A percentile compares a stretch with the other conserved stretches of the same genome.
phyloP scores from a whole-genome alignment of 2,797 vertebrate species.

The Myotis vivesi region DNA sequence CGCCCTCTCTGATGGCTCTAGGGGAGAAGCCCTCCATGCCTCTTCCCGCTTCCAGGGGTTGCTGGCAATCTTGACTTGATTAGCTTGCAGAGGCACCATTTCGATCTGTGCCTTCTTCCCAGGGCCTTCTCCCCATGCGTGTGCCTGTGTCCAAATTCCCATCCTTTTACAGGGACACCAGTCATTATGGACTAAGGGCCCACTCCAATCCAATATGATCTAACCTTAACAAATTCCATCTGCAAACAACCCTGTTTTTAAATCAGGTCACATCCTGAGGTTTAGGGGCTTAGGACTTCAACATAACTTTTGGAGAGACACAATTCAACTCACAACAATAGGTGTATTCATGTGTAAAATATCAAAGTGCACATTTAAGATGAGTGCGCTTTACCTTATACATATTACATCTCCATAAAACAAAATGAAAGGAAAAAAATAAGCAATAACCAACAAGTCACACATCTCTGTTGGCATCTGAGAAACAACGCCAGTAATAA shows the following conservation, averaged over 20 bases:
- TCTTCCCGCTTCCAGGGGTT: not conserved
- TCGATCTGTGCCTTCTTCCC: not conserved
- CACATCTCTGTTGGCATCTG: not conserved
- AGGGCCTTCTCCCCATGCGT: not conserved
- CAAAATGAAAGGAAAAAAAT: not conserved
- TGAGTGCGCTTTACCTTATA: not conserved
- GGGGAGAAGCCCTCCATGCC: not conserved
- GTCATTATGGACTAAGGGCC: not conserved
- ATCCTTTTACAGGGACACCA: not conserved
- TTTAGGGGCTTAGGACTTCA: not conserved
- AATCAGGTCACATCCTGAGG: not conserved
- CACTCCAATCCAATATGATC: not conserved
- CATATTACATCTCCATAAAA: not conserved
- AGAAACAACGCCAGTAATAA: not conserved
- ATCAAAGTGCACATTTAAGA: not conserved
- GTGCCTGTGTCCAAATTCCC: not conserved
- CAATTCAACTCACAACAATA: not conserved
- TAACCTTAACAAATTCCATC: not conserved
- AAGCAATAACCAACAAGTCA: not conserved
- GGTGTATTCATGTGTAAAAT: not conserved
- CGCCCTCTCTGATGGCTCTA: not conserved
- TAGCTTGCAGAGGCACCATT: not conserved
- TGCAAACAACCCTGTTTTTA: not conserved
- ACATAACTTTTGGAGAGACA: not conserved
- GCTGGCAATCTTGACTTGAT: not conserved